phyloP scores from a whole-genome alignment of 2,113 vertebrate genomes.

The Pollachius pollachius region DNA sequence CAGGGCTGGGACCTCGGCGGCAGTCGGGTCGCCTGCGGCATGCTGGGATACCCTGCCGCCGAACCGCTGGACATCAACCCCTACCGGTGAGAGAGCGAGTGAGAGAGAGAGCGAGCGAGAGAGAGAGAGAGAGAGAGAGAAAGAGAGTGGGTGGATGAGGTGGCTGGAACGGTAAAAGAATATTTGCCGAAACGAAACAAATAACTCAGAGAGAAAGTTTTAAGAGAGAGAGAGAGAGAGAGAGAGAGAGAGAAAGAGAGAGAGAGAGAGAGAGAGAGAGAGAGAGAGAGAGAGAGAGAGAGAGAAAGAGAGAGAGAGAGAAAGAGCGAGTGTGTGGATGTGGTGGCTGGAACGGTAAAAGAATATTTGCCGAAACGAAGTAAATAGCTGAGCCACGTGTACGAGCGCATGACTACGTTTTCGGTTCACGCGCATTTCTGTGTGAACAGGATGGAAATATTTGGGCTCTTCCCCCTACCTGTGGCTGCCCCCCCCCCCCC shows the following conservation, averaged over 20 bases:
- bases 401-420: background rate
- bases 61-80: conserved; percentile 71
- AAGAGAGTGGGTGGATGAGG: background rate
- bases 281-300: background rate
- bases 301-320: background rate
- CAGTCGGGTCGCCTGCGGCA: conserved; percentile 89
- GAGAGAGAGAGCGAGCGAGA: background rate
- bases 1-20: conserved; percentile 83
- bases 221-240: no score
- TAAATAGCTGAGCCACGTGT: no score
- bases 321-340: background rate
- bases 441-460: conserved; percentile 39
- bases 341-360: no score
- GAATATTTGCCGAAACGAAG: no score
- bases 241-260: conserved; percentile 27
- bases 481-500: conserved; percentile 12
- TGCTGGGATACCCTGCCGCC: conserved; percentile 89
- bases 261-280: conserved; percentile 27
- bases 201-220: no score
- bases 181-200: no score
- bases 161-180: no score
- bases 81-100: conserved; percentile 80
- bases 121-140: background rate
- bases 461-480: conserved; percentile 2
- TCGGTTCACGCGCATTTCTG: conserved; percentile 4